A percentile compares a stretch with the other conserved stretches of the same genome.
Conservation (phyloP, 2,888 invertebrate species). For the Meloe dianella region DNA sequence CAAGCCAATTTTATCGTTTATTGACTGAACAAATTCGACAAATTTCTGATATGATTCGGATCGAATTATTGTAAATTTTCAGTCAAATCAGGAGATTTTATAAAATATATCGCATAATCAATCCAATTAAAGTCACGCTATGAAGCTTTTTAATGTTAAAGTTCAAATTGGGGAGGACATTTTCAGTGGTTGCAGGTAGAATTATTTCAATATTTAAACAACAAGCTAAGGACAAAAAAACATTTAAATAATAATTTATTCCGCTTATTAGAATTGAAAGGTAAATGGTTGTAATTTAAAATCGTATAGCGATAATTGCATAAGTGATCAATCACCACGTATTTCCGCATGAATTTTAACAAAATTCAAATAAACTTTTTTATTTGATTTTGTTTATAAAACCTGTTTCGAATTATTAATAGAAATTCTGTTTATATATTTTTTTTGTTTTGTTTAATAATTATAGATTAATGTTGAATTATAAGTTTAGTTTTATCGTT, state of each 20-base stretch:
- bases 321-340: too few relatives aligned
- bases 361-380: background rate
- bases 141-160: conserved; percentile 9
- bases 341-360: background rate
- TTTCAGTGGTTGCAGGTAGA: background rate
- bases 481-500: background rate
- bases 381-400: background rate
- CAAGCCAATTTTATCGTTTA: too few relatives aligned
- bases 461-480: background rate
- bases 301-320: background rate
- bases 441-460: background rate
- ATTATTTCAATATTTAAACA: too few relatives aligned
- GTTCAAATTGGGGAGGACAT: background rate
- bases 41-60: background rate
- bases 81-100: background rate
- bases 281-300: background rate
- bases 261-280: too few relatives aligned
- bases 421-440: background rate
- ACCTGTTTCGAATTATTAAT: background rate
- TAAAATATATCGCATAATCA: background rate
- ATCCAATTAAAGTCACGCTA: background rate
- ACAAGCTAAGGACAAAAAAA: too few relatives aligned
- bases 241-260: too few relatives aligned
- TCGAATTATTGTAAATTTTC: background rate
- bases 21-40: too few relatives aligned